Conservation (phyloP, 1,140 invertebrate species). For the Pogonognathellus flavescens region DNA sequence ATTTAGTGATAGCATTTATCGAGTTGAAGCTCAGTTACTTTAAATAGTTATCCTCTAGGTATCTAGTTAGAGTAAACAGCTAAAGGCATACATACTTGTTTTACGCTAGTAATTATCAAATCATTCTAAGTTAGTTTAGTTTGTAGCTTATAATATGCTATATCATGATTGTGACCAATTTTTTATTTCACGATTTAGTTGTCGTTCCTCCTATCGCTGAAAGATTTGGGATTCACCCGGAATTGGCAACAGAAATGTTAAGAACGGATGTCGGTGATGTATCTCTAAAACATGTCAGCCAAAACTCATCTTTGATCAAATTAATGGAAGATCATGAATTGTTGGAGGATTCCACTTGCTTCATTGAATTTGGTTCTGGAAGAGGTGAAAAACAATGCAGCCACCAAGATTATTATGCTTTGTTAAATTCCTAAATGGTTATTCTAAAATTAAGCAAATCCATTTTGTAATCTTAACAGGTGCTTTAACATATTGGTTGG, state of each 20-base stretch:
- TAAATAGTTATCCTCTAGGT: too few relatives aligned
- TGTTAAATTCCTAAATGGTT: too few relatives aligned
- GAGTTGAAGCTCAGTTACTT: too few relatives aligned
- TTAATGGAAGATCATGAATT: constrained; percentile 75
- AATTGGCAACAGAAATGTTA: constrained; percentile 73
- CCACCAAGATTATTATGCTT: too few relatives aligned
- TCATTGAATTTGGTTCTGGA: constrained; percentile 89
- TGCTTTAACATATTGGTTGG: constrained; percentile 81
- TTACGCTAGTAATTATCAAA: too few relatives aligned
- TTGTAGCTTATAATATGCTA: background rate
- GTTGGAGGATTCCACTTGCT: constrained; percentile 76
- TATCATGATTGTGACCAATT: background rate
- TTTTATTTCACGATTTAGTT: background rate
- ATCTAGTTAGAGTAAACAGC: too few relatives aligned
- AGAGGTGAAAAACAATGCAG: constrained; percentile 75
- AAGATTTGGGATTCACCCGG: constrained; percentile 66
- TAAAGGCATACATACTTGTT: too few relatives aligned
- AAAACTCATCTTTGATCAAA: constrained; percentile 79
- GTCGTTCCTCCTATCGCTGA: constrained; percentile 4
- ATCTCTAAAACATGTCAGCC: constrained; percentile 79
- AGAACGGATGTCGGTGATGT: constrained; percentile 76
- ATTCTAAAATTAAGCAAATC: too few relatives aligned
- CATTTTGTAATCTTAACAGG: too few relatives aligned
- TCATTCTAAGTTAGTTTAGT: too few relatives aligned
- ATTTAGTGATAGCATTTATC: too few relatives aligned